Base-by-base conservation (phyloP, 1,140 invertebrate species). In the Macrosteles quadrilineatus region DNA sequence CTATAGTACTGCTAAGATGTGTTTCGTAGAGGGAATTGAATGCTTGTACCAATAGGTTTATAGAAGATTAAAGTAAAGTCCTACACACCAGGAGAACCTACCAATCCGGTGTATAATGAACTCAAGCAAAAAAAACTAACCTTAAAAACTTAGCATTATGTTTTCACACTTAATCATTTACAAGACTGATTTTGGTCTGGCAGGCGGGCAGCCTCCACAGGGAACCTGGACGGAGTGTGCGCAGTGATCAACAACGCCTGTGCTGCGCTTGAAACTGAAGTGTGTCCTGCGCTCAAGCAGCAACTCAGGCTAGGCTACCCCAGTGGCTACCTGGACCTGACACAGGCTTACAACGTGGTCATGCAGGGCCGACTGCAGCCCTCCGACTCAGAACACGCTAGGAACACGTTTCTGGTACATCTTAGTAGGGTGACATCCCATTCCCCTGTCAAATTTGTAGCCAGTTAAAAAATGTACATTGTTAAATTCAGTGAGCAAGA, bases 231-330 rank as follows among this genome's bases (percentile, higher is more conserved):
- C 81, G 97, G 96, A 43, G 90, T 96, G 53, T 99, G 98, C 84
- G 96, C 96, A 31, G 94, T 98, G 75, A 88, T 99, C 1, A 99
- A 99, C 81, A 96, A 97, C 82, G 93, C 92, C 0, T 91, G 91
- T 75, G 87, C 91, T 1, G 87, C 94, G 55, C 82, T 99, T 30
- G 97, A 99, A 83, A 89, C 91, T 65, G 91, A 94, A 74, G 95
- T 94, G 78, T 87, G 90, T 19, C 87, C 86, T 67, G 88, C 92
- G 31, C 84, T 98, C 25, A 88, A 90, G 66, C 85, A 85, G 23
- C 86, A 90, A 53, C 81, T 98, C 23, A 85, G 91, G 67, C 88
- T 89, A 76, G 94, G 95, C 21, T 97, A 95, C 82, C 93, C 92
- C 9, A 91, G 88, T 27, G 91, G 91, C n/a, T 91, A 92, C 76